Percentiles rank a stretch among this genome's conserved stretches.
phyloP scores from a whole-genome alignment of 2,113 vertebrate species.

The Kobus ellipsiprymnus region DNA sequence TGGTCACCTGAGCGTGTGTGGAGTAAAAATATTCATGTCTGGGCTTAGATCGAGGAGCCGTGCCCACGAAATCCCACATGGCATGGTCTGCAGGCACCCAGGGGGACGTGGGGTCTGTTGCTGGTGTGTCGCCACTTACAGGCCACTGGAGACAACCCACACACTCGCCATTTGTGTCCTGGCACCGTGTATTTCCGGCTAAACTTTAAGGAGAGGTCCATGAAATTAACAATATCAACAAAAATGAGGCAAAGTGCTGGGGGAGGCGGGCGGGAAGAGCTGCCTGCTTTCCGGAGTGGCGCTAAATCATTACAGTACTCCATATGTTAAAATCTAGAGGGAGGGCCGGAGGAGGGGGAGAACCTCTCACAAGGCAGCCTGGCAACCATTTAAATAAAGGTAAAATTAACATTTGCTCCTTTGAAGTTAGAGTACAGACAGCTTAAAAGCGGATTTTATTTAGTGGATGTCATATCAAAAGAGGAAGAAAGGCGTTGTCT shows the following conservation, averaged over 20 bases:
- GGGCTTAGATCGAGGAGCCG: neutral
- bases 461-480: neutral
- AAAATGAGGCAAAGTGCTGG: accelerated
- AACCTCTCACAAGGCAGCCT: accelerated
- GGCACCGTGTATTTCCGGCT: neutral
- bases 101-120: accelerated
- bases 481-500: neutral
- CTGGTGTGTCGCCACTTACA: accelerated
- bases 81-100: neutral
- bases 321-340: neutral
- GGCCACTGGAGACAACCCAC: neutral
- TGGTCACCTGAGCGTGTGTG: neutral
- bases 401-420: slow-evolving; percentile 7
- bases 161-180: accelerated
- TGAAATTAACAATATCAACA: neutral
- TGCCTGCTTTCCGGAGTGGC: neutral
- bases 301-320: neutral
- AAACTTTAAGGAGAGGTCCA: neutral
- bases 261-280: too few species aligned
- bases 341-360: neutral
- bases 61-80: neutral
- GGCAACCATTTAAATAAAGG: neutral
- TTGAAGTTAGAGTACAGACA: neutral
- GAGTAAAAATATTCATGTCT: accelerated
- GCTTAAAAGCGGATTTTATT: slow-evolving; percentile 47